Conservation (phyloP, 2,797 vertebrate genomes). For the Lindbergichthys nudifrons region DNA sequence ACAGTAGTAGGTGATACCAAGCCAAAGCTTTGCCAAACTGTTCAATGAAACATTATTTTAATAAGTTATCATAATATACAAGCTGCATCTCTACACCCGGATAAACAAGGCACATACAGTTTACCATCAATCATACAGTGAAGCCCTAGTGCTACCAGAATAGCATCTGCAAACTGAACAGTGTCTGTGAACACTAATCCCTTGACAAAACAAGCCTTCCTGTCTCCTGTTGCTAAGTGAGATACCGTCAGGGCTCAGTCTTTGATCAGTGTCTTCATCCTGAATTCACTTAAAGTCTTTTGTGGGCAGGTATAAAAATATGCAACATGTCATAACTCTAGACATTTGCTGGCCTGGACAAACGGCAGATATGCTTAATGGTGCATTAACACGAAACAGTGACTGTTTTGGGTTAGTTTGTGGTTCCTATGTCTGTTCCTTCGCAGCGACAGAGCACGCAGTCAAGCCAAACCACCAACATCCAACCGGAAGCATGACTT, state of each 20-base stretch:
- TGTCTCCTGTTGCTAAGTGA: constrained; percentile 59
- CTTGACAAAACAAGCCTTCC: constrained; percentile 52
- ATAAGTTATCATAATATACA: constrained; percentile 43
- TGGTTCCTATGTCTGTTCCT: constrained; percentile 46
- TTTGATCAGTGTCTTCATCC: constrained; percentile 46
- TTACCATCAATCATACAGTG: constrained; percentile 6
- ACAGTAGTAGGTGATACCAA: background rate
- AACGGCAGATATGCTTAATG: background rate
- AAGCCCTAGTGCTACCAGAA: constrained; percentile 14
- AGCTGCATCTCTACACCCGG: background rate
- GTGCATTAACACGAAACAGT: constrained; percentile 8
- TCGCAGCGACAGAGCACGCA: background rate
- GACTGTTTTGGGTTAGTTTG: constrained; percentile 17
- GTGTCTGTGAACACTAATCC: constrained; percentile 41
- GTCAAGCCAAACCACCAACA: constrained; percentile 34
- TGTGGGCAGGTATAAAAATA: background rate
- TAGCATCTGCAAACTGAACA: constrained; percentile 14
- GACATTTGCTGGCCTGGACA: background rate
- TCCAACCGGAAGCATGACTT: constrained; percentile 47
- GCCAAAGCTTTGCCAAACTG: background rate
- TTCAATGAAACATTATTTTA: constrained; percentile 32
- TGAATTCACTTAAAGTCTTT: background rate
- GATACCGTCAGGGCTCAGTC: constrained; percentile 54
- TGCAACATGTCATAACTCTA: constrained; percentile 20
- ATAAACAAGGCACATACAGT: constrained; percentile 13